These are phyloP conservation scores for Polyploca ridens DNA, from an alignment of 2,888 invertebrate species.

Conservation along the genomic window DNA sequence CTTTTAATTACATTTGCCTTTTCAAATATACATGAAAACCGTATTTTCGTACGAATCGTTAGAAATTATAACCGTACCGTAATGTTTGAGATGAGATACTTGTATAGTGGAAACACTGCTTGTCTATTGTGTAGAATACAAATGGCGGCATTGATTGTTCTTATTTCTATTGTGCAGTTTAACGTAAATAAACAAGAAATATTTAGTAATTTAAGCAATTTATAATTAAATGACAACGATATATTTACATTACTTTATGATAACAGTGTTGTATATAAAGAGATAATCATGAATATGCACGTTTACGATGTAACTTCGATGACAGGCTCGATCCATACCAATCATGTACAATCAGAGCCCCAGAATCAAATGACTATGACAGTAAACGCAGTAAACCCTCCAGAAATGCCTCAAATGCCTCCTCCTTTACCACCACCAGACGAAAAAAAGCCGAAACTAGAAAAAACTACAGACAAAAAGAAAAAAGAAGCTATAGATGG, in stretches of 20 bases:
- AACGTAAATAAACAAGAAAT: constrained; percentile 5
- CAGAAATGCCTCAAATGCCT: constrained; percentile 33
- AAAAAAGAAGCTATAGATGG: constrained; percentile 79
- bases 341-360: constrained; percentile 32
- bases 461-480: constrained; percentile 70
- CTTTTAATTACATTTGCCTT: too few relatives aligned
- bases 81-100: too few relatives aligned
- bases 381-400: constrained; percentile 30
- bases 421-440: constrained; percentile 25
- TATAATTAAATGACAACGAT: constrained; percentile 5
- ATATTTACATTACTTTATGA: background rate
- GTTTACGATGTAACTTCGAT: constrained; percentile 50
- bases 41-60: too few relatives aligned
- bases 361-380: constrained; percentile 31
- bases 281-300: constrained; percentile 51
- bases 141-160: constrained; percentile 9
- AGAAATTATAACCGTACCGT: too few relatives aligned
- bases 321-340: constrained; percentile 22
- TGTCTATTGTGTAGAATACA: background rate
- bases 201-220: background rate
- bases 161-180: constrained; percentile 3
- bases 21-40: too few relatives aligned
- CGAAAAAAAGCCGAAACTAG: constrained; percentile 57
- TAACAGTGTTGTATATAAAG: constrained; percentile 9
- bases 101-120: too few relatives aligned